Evolutionary conservation across 2,888 invertebrate species (phyloP).

Genomic region (Euspilapteryx auroguttella): DNA sequence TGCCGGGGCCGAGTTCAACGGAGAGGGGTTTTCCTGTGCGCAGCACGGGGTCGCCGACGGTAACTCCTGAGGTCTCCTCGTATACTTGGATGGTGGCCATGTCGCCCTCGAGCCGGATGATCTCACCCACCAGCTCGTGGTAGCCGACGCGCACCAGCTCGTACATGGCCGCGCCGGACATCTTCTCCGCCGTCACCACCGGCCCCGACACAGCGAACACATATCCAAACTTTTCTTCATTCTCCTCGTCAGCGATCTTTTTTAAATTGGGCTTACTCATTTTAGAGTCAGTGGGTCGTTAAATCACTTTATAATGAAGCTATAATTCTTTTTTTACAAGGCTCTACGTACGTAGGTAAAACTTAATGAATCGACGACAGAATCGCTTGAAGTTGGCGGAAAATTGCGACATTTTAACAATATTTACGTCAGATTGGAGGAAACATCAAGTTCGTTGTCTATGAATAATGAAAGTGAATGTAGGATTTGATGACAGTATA

Average conservation of each 20-base stretch:
- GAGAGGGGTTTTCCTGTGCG: conserved; percentile 98
- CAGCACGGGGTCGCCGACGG: conserved; percentile 98
- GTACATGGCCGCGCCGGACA: conserved; percentile 99
- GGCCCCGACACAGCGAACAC: conserved; percentile 98
- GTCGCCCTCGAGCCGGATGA: conserved; percentile 99
- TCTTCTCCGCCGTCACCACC: conserved; percentile 99
- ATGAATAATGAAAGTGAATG: too few species aligned
- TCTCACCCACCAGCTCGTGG: conserved; percentile 97
- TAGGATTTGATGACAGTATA: too few species aligned
- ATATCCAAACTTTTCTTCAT: conserved; percentile 88
- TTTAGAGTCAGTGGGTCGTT: too few species aligned
- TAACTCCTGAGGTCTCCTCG: conserved; percentile 96
- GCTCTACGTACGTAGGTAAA: too few species aligned
- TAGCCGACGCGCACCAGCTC: conserved; percentile 99
- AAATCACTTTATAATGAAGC: too few species aligned
- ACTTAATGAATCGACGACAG: too few species aligned
- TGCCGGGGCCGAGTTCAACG: conserved; percentile 98
- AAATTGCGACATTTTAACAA: too few species aligned
- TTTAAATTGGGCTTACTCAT: conserved; percentile 51
- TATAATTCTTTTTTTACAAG: too few species aligned
- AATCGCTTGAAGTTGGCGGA: too few species aligned
- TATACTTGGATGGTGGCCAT: conserved; percentile 99
- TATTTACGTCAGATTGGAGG: too few species aligned
- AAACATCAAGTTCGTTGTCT: too few species aligned
- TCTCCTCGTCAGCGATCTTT: conserved; percentile 80